These are phyloP conservation scores for Plebejus anna DNA, from an alignment of 2,888 invertebrate genomes.

Conservation along the genomic window DNA sequence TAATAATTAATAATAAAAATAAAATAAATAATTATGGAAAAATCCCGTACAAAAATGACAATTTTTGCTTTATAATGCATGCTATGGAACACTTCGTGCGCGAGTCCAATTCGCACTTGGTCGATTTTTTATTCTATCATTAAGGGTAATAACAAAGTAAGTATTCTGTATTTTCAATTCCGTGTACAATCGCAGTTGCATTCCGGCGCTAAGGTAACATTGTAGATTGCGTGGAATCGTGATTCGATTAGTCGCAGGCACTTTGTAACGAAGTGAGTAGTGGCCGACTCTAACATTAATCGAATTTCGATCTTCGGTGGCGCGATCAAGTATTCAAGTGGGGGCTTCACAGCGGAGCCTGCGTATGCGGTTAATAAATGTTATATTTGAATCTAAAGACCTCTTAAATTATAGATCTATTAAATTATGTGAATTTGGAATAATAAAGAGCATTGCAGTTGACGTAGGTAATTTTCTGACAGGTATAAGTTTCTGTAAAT, in stretches of 20 bases:
- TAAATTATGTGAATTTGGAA: too few species aligned
- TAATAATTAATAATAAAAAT: too few species aligned
- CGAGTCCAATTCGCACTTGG: too few species aligned
- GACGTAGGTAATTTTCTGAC: too few species aligned
- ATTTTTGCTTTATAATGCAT: too few species aligned
- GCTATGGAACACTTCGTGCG: too few species aligned
- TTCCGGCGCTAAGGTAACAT: constrained; percentile 15
- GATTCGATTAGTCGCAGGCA: constrained; percentile 61
- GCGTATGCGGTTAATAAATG: background rate
- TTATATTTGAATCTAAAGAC: background rate
- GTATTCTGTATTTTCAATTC: constrained; percentile 33
- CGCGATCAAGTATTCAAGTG: constrained; percentile 59
- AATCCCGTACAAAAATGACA: too few species aligned
- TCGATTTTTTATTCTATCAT: too few species aligned
- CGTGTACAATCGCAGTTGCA: constrained; percentile 5
- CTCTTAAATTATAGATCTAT: too few species aligned
- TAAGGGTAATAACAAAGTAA: background rate
- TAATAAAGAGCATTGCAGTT: too few species aligned
- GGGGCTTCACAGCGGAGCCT: constrained; percentile 53
- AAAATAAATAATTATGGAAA: too few species aligned
- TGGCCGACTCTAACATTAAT: constrained; percentile 66
- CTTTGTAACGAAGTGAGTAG: constrained; percentile 58
- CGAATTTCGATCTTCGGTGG: constrained; percentile 68
- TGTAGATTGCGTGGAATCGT: constrained; percentile 45
- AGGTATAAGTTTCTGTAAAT: too few species aligned